Percentiles rank a stretch among this genome's conserved stretches.
Evolutionary conservation across 2,888 invertebrate species (phyloP).

Genomic region (Deroplatys truncata): DNA sequence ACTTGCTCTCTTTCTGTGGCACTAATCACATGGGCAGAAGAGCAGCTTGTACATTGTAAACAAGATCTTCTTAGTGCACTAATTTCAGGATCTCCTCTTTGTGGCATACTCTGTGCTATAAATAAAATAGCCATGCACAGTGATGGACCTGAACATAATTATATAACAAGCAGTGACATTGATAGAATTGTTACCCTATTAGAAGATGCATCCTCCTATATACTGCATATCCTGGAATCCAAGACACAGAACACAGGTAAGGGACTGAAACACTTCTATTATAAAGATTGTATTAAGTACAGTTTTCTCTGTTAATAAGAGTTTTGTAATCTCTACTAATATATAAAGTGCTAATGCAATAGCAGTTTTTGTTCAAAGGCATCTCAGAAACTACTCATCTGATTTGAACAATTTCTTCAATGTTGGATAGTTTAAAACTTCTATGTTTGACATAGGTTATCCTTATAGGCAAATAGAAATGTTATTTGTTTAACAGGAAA

Average conservation of each 20-base stretch:
- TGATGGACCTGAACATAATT: constrained; percentile 31
- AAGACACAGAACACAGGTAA: neutral
- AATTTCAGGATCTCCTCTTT: constrained; percentile 42
- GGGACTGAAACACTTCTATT: neutral
- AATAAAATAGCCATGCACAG: constrained; percentile 34
- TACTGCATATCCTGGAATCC: neutral
- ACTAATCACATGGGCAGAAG: constrained; percentile 38
- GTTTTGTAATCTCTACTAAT: too few relatives aligned
- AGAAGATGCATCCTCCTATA: constrained; percentile 11
- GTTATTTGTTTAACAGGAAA: too few relatives aligned
- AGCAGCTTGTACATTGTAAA: constrained; percentile 40
- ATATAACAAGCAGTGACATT: constrained; percentile 17
- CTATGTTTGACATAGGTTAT: too few relatives aligned
- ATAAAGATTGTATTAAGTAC: too few relatives aligned
- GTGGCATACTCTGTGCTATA: constrained; percentile 42
- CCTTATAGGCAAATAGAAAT: too few relatives aligned
- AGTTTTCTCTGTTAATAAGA: too few relatives aligned
- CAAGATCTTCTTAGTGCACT: constrained; percentile 44
- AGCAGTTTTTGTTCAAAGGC: too few relatives aligned
- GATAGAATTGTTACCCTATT: constrained; percentile 28
- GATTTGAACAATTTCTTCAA: too few relatives aligned
- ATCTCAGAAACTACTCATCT: too few relatives aligned
- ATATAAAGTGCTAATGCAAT: too few relatives aligned
- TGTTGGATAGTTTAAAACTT: too few relatives aligned
- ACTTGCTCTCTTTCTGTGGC: neutral